These are phyloP conservation scores for Parelbella ahira DNA, from an alignment of 2,888 invertebrate species.

Conservation along the genomic window DNA sequence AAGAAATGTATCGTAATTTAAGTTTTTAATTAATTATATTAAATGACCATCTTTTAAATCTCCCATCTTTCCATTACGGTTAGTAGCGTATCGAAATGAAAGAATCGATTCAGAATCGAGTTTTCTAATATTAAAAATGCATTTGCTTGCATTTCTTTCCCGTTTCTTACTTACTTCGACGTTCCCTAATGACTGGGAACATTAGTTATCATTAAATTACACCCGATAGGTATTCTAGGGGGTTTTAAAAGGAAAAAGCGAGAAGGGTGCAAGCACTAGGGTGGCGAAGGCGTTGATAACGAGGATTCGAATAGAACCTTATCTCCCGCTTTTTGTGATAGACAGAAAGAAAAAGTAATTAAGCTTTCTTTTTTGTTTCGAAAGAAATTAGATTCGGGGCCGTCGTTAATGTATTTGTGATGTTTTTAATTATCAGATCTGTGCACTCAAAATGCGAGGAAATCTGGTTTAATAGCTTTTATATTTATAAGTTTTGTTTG, in stretches of 20 bases:
- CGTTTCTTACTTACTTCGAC: constrained; percentile 41
- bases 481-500: too few species aligned
- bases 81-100: constrained; percentile 10
- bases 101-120: constrained; percentile 22
- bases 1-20: too few species aligned
- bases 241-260: constrained; percentile 47
- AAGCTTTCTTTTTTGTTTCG: constrained; percentile 59
- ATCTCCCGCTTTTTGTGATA: constrained; percentile 66
- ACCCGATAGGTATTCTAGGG: constrained; percentile 60
- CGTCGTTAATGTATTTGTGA: constrained; percentile 65
- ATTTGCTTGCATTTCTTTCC: constrained; percentile 58
- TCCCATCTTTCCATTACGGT: background rate
- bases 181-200: constrained; percentile 66
- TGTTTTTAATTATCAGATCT: constrained; percentile 58
- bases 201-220: constrained; percentile 78
- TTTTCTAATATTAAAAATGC: constrained; percentile 62
- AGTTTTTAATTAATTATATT: too few species aligned
- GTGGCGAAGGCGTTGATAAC: constrained; percentile 63
- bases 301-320: constrained; percentile 62
- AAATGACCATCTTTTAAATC: background rate
- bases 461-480: constrained; percentile 21
- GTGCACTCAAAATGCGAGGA: constrained; percentile 32
- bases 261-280: constrained; percentile 63
- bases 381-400: constrained; percentile 65
- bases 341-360: constrained; percentile 75